A percentile compares a stretch with the other conserved stretches of the same genome.
Conservation (phyloP, 2,797 vertebrate species). For the Tiaroga cobitis region DNA sequence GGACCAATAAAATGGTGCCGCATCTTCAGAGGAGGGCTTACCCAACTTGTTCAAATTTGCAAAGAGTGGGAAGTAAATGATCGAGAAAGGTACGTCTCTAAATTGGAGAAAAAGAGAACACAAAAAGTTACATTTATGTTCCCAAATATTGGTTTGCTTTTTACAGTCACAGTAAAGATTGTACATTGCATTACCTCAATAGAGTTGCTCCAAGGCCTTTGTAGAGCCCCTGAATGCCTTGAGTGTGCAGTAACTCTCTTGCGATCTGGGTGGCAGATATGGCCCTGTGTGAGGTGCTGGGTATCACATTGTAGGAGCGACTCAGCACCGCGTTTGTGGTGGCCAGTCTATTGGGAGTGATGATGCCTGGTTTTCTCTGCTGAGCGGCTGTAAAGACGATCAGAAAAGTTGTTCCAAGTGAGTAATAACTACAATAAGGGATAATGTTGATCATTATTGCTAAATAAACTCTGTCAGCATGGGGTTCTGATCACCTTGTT, state of each 20-base stretch:
- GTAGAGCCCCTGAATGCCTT: slow-evolving; percentile 85
- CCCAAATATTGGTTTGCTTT: not conserved
- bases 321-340: slow-evolving; percentile 75
- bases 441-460: not conserved
- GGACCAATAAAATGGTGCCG: slow-evolving; percentile 82
- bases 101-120: slow-evolving; percentile 24
- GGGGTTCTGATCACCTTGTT: too few relatives aligned
- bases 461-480: not conserved
- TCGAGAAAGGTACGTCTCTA: slow-evolving; percentile 86
- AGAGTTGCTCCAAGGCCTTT: slow-evolving; percentile 84
- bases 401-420: not conserved
- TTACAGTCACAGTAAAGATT: not conserved
- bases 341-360: slow-evolving; percentile 74
- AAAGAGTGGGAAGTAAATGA: slow-evolving; percentile 86
- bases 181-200: slow-evolving; percentile 73
- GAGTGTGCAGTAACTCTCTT: slow-evolving; percentile 75
- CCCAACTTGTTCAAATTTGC: slow-evolving; percentile 82
- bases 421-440: not conserved
- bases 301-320: slow-evolving; percentile 79
- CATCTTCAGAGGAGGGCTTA: slow-evolving; percentile 66
- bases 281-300: slow-evolving; percentile 60
- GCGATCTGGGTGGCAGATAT: slow-evolving; percentile 83
- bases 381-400: slow-evolving; percentile 71
- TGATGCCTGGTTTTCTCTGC: slow-evolving; percentile 76
- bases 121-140: not conserved